Base-by-base conservation (phyloP, 2,113 vertebrate species). In the Dendropsophus ebraccatus region DNA sequence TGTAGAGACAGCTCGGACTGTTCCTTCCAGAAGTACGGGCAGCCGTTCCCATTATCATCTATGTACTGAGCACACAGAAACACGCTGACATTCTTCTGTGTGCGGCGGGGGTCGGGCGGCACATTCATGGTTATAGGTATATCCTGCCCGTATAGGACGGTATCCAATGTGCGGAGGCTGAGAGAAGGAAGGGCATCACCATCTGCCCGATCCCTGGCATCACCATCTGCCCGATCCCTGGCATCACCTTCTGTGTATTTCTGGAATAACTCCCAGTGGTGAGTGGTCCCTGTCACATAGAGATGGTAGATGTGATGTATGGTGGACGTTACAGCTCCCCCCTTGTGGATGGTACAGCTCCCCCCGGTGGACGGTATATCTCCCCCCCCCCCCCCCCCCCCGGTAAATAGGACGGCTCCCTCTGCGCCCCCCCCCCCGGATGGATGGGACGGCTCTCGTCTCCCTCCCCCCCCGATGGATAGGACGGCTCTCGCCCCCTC, bases 11-110 rank as follows among this genome's bases (percentile, higher is more conserved):
- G 54, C 16, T 81, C 0, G 79, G 87, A 70, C n/a, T 91, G 88
- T 82, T 91, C 41, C n/a, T 87, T 93, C 93, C 93, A 94, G 87
- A 94, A 88, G 0, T 91, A 86, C 0, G 87, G 82, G 65, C 89
- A 50, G 1, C 90, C 58, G 70, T 87, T 16, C 0, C 92, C 92
- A 17, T 90, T 89, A 49, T 93, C 93, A 74, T 88, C 87, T 12
- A 95, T 19, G 7, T 93, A 90, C 81, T 94, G 93, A 19, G 88
- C 88, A 23, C 87, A 88, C 11, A 88, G 21, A n/a, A 88, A 82
- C 77, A 94, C 83, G 7, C 87, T 65, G 72, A 89, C 75, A 0
- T 5, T 23, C 83, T 90, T 93, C 80, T 94, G 88, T 47, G 16
- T n/a, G 16, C 81, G 88, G 0, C 81, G 88, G 52, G 86, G 16